Percentiles rank a stretch among this genome's conserved stretches.
phyloP scores from a whole-genome alignment of 2,797 vertebrate genomes.

The Aplochiton taeniatus region DNA sequence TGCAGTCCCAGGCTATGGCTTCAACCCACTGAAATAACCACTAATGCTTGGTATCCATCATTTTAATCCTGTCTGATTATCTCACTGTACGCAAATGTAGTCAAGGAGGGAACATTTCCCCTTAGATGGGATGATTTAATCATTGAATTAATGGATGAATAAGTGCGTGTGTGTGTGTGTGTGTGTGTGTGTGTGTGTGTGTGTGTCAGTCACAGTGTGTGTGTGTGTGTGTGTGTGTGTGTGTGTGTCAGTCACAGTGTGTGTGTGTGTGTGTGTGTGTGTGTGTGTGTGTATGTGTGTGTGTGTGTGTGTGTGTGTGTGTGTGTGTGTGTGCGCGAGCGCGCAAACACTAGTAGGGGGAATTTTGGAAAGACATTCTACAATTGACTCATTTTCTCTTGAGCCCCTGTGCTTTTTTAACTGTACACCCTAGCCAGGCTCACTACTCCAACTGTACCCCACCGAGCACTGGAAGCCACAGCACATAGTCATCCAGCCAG shows the following conservation, averaged over 20 bases:
- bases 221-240: slow-evolving; percentile 35
- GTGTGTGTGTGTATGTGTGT: background rate
- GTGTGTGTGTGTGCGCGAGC: background rate
- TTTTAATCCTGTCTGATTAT: slow-evolving; percentile 41
- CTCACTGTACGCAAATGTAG: slow-evolving; percentile 50
- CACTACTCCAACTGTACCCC: no score
- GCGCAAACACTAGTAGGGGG: no score
- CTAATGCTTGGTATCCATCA: slow-evolving; percentile 28
- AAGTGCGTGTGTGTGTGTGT: slow-evolving; percentile 37
- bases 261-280: slow-evolving; percentile 47
- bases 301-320: slow-evolving; percentile 48
- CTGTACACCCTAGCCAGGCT: no score
- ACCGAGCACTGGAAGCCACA: no score
- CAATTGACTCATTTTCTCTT: no score
- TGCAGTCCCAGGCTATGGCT: slow-evolving; percentile 49
- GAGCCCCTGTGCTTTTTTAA: no score
- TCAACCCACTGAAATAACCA: slow-evolving; percentile 13
- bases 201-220: slow-evolving; percentile 37
- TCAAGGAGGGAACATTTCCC: slow-evolving; percentile 51
- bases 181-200: slow-evolving; percentile 30
- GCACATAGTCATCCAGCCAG: no score
- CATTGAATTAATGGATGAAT: slow-evolving; percentile 45
- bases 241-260: background rate
- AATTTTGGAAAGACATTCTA: no score
- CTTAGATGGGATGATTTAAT: slow-evolving; percentile 41